Evolutionary conservation across 2,113 vertebrate species (phyloP), one percentile per base, ranked within the genome.

Genomic region (Crotalus viridis): DNA sequence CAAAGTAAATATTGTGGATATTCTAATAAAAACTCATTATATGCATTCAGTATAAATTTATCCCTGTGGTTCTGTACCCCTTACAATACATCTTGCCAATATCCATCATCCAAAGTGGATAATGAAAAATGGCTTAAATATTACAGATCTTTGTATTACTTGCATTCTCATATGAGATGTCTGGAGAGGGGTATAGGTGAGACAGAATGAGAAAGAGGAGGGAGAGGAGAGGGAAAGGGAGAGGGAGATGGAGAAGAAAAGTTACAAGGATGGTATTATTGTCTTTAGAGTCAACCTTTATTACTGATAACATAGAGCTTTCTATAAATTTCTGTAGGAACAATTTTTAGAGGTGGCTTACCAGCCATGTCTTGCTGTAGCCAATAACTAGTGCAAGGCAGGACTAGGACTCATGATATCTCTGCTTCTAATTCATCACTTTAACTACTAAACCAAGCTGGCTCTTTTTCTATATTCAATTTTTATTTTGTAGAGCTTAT

Each of bases 21-120:
- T 26, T 64, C 43, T 74, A 91, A 91, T 54, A 56, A 93, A 88
- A 56, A 89, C 51, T 17, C 69, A 85, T 85, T 89, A 57, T 56
- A 81, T 2, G 43, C 24, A 17, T 24, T 86, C 26, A 89, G 64
- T 15, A 74, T 64, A 93, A 22, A 89, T 46, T 51, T 85, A 39
- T 19, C 24, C 28, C 28, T n/a, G 28, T 69, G 28, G 28, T n/a
- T n/a, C 64, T 69, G 2, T 74, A 33, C n/a, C 64, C 33, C 13
- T 33, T 74, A 74, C 17, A 74, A 74, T 19, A 39, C 4, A 33
- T 33, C 69, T 39, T n/a, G 5, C 28, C n/a, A 4, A 69, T 69
- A 64, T 1, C 28, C 64, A 33, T 69, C 1, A 69, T 33, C 64
- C 64, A 69, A 69, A n/a, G 4, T 12, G 33, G 5, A 74, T 74